These are phyloP conservation scores for Oxygymnocypris stewartii DNA, from an alignment of 2,113 vertebrate species.

Conservation along the genomic window DNA sequence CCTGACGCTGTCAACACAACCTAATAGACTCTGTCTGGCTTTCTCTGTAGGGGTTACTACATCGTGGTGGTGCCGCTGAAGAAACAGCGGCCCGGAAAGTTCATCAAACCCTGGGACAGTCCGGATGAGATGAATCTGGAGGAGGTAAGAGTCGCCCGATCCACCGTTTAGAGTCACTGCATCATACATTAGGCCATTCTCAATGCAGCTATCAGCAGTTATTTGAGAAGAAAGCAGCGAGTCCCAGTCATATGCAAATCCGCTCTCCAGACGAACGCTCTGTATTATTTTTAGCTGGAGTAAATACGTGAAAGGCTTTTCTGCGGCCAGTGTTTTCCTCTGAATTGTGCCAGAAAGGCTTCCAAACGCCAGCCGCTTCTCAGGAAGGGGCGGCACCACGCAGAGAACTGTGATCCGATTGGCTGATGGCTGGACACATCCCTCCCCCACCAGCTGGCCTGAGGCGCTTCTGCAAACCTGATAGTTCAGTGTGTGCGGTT, in stretches of 20 bases:
- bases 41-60: slow-evolving; percentile 87
- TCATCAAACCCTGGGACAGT: slow-evolving; percentile 93
- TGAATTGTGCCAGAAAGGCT: background rate
- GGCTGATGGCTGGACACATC: background rate
- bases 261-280: background rate
- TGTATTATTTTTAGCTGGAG: slow-evolving; percentile 9
- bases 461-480: background rate
- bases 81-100: slow-evolving; percentile 92
- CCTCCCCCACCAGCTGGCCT: background rate
- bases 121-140: slow-evolving; percentile 98
- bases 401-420: background rate
- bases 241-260: slow-evolving; percentile 54
- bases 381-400: background rate
- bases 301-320: slow-evolving; percentile 41
- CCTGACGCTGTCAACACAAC: background rate
- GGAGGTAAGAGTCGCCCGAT: slow-evolving; percentile 76
- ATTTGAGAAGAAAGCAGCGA: slow-evolving; percentile 13
- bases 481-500: background rate
- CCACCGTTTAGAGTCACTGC: background rate
- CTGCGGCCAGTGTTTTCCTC: slow-evolving; percentile 19
- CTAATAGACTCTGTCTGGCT: slow-evolving; percentile 5
- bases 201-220: background rate
- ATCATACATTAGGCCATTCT: background rate
- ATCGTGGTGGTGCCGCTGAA: slow-evolving; percentile 98
- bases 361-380: background rate